A percentile compares a stretch with the other conserved stretches of the same genome.
Evolutionary conservation across 2,113 vertebrate genomes (phyloP).

Genomic region (Saccopteryx leptura): DNA sequence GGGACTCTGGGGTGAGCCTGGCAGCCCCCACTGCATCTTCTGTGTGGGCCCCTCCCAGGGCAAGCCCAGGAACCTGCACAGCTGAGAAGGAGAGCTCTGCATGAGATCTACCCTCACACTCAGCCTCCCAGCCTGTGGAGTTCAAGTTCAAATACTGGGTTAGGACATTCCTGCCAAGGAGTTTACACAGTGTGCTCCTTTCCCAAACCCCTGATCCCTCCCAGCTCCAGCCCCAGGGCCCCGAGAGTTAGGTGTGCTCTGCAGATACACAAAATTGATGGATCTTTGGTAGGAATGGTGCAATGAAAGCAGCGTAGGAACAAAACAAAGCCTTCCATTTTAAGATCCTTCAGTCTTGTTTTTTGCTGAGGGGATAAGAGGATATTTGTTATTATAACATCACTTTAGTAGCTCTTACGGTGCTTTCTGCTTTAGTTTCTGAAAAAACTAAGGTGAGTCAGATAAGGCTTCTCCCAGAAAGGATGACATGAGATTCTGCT

Average conservation of each 20-base stretch:
- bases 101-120: background rate
- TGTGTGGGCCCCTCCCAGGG: background rate
- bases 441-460: background rate
- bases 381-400: background rate
- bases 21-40: background rate
- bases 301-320: background rate
- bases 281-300: background rate
- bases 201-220: background rate
- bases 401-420: background rate
- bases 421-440: background rate
- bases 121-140: background rate
- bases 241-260: background rate
- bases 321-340: background rate
- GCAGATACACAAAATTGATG: background rate
- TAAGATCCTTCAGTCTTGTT: background rate
- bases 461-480: background rate
- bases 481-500: background rate
- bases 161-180: background rate
- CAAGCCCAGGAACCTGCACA: conserved; percentile 51
- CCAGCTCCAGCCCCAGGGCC: background rate
- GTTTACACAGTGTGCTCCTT: background rate
- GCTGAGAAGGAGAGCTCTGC: conserved; percentile 58
- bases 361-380: background rate
- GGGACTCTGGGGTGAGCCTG: conserved; percentile 37
- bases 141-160: background rate